Percentiles rank a stretch among this genome's conserved stretches.
phyloP scores from a whole-genome alignment of 2,113 vertebrate species.

The Tinamus guttatus region DNA sequence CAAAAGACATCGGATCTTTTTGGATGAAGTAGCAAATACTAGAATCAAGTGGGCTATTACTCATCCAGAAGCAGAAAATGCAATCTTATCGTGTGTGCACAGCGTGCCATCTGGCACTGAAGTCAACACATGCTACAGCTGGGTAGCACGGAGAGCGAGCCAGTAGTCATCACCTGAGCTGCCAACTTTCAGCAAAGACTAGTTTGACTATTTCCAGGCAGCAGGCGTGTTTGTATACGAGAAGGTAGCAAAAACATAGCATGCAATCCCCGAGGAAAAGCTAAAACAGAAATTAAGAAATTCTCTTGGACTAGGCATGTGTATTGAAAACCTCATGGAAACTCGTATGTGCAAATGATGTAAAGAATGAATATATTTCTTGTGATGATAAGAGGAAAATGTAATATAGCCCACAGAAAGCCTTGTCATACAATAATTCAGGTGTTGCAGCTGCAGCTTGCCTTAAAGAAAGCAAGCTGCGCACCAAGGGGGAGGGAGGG shows the following conservation, averaged over 20 bases:
- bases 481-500: slow-evolving; percentile 26
- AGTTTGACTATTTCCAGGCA: slow-evolving; percentile 22
- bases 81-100: not conserved
- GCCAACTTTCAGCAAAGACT: slow-evolving; percentile 51
- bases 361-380: not conserved
- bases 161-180: slow-evolving; percentile 72
- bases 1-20: not conserved
- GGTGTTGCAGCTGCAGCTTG: slow-evolving; percentile 61
- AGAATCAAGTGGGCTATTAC: not conserved
- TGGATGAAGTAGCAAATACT: not conserved
- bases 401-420: not conserved
- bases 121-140: slow-evolving; percentile 43
- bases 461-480: slow-evolving; percentile 39
- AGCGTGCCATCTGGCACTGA: slow-evolving; percentile 49
- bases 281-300: slow-evolving; percentile 29
- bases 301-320: not conserved
- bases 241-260: not conserved
- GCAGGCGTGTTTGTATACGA: not conserved
- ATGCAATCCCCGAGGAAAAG: not conserved
- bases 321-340: not conserved
- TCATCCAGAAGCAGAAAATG: slow-evolving; percentile 38
- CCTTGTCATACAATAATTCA: not conserved
- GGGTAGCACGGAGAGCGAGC: slow-evolving; percentile 12
- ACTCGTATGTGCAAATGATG: not conserved
- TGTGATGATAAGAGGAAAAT: not conserved